Percentiles rank a stretch among this genome's conserved stretches.
These are phyloP conservation scores for Ondatra zibethicus DNA, from an alignment of 2,113 vertebrate genomes.

Conservation along the genomic window DNA sequence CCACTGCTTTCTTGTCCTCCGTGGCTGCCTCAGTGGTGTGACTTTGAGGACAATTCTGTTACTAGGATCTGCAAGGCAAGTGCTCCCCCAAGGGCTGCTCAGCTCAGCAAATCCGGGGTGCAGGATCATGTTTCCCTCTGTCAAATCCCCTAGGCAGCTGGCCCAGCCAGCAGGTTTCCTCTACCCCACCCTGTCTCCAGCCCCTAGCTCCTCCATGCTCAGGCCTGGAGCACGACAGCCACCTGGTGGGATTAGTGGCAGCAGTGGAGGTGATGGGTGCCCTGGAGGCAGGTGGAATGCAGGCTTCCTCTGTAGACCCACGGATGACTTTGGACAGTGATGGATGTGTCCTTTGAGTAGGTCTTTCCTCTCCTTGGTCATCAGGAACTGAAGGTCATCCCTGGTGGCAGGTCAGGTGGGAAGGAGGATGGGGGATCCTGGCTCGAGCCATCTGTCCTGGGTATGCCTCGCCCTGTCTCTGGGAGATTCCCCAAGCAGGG, in stretches of 20 bases:
- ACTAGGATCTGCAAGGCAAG: neutral
- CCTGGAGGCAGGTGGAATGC: neutral
- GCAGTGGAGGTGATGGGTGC: neutral
- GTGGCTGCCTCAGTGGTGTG: neutral
- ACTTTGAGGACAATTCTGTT: neutral
- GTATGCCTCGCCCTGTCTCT: neutral
- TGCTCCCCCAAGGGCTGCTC: neutral
- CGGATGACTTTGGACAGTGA: neutral
- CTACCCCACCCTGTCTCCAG: neutral
- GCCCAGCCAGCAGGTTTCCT: neutral
- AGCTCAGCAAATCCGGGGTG: conserved; percentile 31
- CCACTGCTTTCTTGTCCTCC: neutral
- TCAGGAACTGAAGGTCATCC: neutral
- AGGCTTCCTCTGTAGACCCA: conserved; percentile 10
- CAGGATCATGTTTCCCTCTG: neutral
- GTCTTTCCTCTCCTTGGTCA: neutral
- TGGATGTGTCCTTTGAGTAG: neutral
- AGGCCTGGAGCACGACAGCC: neutral
- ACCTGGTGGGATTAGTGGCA: conserved; percentile 29
- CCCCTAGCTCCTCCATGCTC: neutral
- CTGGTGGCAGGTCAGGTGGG: neutral
- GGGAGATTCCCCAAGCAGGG: conserved; percentile 39
- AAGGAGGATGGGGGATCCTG: neutral
- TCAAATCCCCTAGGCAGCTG: neutral
- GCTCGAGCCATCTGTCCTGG: neutral